phyloP scores from a whole-genome alignment of 2,888 invertebrate species.

The Gasteruption jaculator region DNA sequence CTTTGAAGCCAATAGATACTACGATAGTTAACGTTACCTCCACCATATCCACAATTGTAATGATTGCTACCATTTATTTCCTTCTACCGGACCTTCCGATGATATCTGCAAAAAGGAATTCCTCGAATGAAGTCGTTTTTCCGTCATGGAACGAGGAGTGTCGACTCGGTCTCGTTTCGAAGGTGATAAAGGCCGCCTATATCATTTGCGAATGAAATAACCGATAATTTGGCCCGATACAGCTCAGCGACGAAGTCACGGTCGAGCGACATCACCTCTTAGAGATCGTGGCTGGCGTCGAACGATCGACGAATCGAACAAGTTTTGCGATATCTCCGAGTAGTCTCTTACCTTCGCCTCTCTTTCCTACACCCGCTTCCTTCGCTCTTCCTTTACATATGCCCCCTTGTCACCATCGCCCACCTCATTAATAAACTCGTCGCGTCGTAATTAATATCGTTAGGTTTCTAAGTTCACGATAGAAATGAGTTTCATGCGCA shows the following conservation, averaged over 20 bases:
- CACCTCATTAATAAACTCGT: slow-evolving; percentile 31
- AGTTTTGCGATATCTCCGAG: slow-evolving; percentile 18
- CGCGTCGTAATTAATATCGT: slow-evolving; percentile 23
- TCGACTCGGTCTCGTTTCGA: slow-evolving; percentile 21
- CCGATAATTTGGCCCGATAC: slow-evolving; percentile 22
- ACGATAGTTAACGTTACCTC: no score
- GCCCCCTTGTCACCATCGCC: neutral
- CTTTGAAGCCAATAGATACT: no score
- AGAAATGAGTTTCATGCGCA: slow-evolving; percentile 11
- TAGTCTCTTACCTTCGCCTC: slow-evolving; percentile 13
- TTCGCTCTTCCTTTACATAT: slow-evolving; percentile 4
- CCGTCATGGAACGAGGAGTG: no score
- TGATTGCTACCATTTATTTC: no score
- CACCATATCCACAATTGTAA: no score
- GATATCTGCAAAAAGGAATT: no score
- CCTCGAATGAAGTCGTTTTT: no score
- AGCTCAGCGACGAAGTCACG: slow-evolving; percentile 21
- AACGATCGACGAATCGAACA: slow-evolving; percentile 20
- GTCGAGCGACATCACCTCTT: slow-evolving; percentile 18
- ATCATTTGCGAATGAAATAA: slow-evolving; percentile 25
- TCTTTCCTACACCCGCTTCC: slow-evolving; percentile 8
- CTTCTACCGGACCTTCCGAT: no score
- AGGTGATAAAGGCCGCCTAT: slow-evolving; percentile 14
- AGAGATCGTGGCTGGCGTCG: slow-evolving; percentile 13
- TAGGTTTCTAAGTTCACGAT: slow-evolving; percentile 21